Conservation (phyloP, 2,797 vertebrate genomes). For the Sebastes vulpes region DNA sequence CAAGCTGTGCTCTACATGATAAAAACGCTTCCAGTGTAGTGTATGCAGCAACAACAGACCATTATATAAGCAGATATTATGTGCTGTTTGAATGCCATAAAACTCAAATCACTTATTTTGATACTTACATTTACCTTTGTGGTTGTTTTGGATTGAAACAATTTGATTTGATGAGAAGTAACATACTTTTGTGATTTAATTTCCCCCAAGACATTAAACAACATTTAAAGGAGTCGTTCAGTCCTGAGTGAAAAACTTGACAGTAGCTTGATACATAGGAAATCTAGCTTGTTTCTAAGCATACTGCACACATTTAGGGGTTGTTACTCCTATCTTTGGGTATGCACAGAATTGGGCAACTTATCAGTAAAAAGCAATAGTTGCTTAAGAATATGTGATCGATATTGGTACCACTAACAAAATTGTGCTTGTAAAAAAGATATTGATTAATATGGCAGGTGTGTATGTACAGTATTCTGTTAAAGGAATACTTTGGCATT, state of each 20-base stretch:
- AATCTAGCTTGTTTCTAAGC: background rate
- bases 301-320: background rate
- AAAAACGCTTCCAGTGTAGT: background rate
- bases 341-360: background rate
- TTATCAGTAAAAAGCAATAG: background rate
- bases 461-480: background rate
- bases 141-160: background rate
- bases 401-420: background rate
- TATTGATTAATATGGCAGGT: background rate
- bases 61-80: slow-evolving; percentile 26
- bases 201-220: background rate
- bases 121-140: background rate
- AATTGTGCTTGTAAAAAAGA: background rate
- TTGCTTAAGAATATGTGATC: background rate
- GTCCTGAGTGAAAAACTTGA: background rate
- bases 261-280: background rate
- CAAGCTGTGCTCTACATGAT: slow-evolving; percentile 18
- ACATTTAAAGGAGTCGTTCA: background rate
- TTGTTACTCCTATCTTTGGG: background rate
- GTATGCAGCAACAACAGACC: background rate
- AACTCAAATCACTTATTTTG: background rate
- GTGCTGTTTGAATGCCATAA: background rate
- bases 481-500: background rate
- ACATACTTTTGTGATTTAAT: background rate
- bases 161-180: background rate